A percentile compares a stretch with the other conserved stretches of the same genome.
phyloP scores from a whole-genome alignment of 2,113 vertebrate species.

The Pipra filicauda region DNA sequence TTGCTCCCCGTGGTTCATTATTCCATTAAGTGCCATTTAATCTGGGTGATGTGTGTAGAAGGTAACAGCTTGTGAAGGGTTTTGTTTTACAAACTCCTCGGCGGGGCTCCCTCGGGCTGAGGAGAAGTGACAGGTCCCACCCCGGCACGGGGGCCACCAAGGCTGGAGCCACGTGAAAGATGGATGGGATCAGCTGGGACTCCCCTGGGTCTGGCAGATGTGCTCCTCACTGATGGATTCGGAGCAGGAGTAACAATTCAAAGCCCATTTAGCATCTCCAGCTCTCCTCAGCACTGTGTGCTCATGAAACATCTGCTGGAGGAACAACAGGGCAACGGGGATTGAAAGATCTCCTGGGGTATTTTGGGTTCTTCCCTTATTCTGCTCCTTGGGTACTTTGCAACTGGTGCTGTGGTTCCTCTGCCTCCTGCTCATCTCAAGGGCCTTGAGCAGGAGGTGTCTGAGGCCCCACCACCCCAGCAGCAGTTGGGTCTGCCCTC shows the following conservation, averaged over 20 bases:
- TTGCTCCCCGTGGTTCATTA: slow-evolving; percentile 65
- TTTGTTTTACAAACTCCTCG: slow-evolving; percentile 24
- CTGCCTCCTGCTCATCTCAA: neutral
- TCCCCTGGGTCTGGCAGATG: slow-evolving; percentile 16
- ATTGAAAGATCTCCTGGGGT: neutral
- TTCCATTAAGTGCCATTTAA: slow-evolving; percentile 67
- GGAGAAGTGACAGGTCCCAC: neutral
- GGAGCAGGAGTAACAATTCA: slow-evolving; percentile 46
- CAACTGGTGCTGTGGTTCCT: neutral
- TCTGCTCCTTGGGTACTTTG: neutral
- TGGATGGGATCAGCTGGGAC: slow-evolving; percentile 44
- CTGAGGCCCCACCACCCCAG: neutral
- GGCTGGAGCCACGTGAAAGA: neutral
- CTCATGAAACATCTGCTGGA: neutral
- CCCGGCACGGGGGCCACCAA: neutral
- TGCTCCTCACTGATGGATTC: neutral
- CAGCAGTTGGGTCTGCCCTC: accelerated
- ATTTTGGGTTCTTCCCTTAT: neutral
- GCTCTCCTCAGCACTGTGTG: neutral
- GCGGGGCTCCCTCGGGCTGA: neutral
- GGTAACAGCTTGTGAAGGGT: slow-evolving; percentile 17
- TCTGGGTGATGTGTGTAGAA: slow-evolving; percentile 44
- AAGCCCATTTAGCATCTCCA: neutral
- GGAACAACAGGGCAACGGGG: neutral
- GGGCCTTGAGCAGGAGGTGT: neutral